Evolutionary conservation across 2,113 vertebrate species (phyloP), one percentile per base, ranked within the genome.

Genomic region (Silurus glanis): DNA sequence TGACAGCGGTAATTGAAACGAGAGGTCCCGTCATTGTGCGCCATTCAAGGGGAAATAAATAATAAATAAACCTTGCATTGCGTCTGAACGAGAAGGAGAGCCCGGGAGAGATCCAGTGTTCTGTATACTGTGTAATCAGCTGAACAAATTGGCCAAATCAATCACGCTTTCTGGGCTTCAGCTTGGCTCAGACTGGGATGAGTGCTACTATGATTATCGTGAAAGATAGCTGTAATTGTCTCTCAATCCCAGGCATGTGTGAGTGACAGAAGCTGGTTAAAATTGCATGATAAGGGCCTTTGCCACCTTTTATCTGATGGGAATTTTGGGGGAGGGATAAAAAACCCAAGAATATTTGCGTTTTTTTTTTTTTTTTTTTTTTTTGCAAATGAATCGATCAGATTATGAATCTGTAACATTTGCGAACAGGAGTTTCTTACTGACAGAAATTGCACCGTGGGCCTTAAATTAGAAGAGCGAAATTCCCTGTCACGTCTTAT

Each of bases 71-170:
- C 62, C 25, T 25, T 49, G 80, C 76, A 58, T 49, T n/a, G 45
- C 17, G 56, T 83, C 23, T 71, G 69, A 82, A 76, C 51, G 83
- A 81, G 55, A 80, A 55, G 12, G 56, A 74, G 49, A 6, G 81
- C 53, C 37, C 23, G 37, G 19, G 82, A n/a, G 87, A 85, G 90
- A 91, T 82, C 91, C 88, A 74, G 83, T 84, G 89, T 91, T 93
- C 87, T 91, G 91, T 87, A 90, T 90, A 51, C 90, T 90, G 93
- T 78, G 90, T 94, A 95, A 95, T 95, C 94, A 95, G 92, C 90
- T 87, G 91, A 94, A 93, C 94, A 95, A 95, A 95, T 95, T 95
- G 94, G 90, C 94, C 92, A 92, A 94, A 95, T 95, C 94, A 95
- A 94, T 95, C 94, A 95, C 78, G 90, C 91, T 90, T 59, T 17